Conservation (phyloP, 2,797 vertebrate genomes). For the Aotus griseimembra region DNA sequence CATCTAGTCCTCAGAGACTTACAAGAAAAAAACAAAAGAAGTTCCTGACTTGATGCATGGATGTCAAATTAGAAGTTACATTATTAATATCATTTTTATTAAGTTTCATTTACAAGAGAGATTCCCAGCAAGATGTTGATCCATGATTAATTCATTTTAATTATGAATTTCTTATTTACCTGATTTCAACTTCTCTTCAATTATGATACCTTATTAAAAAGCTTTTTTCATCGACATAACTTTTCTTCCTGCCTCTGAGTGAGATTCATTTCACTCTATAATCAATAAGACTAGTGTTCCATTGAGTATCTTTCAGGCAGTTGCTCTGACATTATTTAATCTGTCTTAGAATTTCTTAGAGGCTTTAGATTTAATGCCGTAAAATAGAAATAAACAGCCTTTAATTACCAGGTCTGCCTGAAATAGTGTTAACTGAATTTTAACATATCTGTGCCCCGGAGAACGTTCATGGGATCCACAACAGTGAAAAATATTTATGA, state of each 20-base stretch:
- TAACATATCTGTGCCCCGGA: slow-evolving; percentile 32
- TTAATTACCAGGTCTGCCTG: slow-evolving; percentile 61
- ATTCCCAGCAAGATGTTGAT: slow-evolving; percentile 54
- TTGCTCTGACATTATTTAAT: slow-evolving; percentile 66
- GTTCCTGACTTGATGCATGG: slow-evolving; percentile 48
- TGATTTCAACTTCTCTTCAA: slow-evolving; percentile 68
- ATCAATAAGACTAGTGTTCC: slow-evolving; percentile 66
- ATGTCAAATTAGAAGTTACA: slow-evolving; percentile 29
- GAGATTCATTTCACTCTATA: slow-evolving; percentile 74
- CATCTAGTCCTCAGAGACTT: not conserved
- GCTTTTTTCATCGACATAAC: slow-evolving; percentile 48
- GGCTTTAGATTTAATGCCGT: slow-evolving; percentile 64
- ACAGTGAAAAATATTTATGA: slow-evolving; percentile 49
- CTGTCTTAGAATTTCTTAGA: slow-evolving; percentile 70
- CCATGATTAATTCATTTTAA: slow-evolving; percentile 67
- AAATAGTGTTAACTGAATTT: slow-evolving; percentile 64
- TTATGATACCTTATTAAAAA: slow-evolving; percentile 68
- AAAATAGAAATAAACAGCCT: slow-evolving; percentile 67
- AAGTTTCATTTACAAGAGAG: slow-evolving; percentile 58
- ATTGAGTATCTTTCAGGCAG: slow-evolving; percentile 58
- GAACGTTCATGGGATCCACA: slow-evolving; percentile 5
- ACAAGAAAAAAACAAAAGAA: not conserved
- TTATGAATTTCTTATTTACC: slow-evolving; percentile 71
- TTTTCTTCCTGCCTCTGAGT: slow-evolving; percentile 51
- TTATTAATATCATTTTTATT: slow-evolving; percentile 63